Base-by-base conservation (phyloP, 2,888 invertebrate genomes). In the Napeogenes inachia region DNA sequence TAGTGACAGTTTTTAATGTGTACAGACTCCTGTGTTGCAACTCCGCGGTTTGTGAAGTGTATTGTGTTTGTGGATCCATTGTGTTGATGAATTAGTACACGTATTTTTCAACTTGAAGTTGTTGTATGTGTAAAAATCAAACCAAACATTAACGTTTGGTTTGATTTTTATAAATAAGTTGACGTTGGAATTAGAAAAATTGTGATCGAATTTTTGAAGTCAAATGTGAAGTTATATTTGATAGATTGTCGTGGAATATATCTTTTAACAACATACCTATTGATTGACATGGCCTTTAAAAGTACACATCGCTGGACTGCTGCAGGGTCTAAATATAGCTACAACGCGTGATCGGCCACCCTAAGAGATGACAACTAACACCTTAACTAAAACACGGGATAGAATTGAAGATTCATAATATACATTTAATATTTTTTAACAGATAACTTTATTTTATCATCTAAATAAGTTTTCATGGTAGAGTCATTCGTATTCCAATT, bases 261-360 rank as follows among this genome's bases (percentile, higher is more conserved):
- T 12, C 33, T 45, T 59, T 32, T 33, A 46, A 54, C 71, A 73
- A 71, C 73, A 70, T 81, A n/a, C n/a, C n/a, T n/a, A 82, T 82
- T 77, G 83, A 82, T 82, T 83, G 73, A 70, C 76, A 76, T 79
- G 78, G 79, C 79, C 80, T 78, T 76, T 78, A 74, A 73, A 75
- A 75, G 79, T 81, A 85, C 82, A 84, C 81, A 75, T 80, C 84
- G 78, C 65, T 82, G 82, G 75, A 68, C 76, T 72, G 73, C 72
- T 70, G 66, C 73, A 75, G 74, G 73, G 68, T 80, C 85, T 88
- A 89, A 85, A 84, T 87, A 86, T 88, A 89, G 82, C 75, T 64
- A 59, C 68, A 68, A 71, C 72, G 78, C 74, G 74, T 76, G 76
- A 73, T 60, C 63, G 75, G 68, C 76, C 76, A 78, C 80, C 80